A percentile compares a stretch with the other conserved stretches of the same genome.
phyloP scores from a whole-genome alignment of 2,888 invertebrate genomes.

The Amorpha juglandis region DNA sequence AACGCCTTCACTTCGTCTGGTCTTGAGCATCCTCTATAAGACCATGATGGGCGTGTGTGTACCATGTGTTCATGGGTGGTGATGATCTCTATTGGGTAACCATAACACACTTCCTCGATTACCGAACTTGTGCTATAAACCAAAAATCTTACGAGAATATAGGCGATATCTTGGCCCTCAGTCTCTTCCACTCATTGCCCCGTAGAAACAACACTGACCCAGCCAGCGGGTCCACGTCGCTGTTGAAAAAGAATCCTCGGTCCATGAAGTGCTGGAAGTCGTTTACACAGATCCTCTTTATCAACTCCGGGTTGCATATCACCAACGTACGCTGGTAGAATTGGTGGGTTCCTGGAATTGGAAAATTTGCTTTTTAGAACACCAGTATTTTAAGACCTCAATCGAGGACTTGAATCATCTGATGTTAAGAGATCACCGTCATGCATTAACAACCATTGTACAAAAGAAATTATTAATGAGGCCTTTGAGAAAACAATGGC shows the following conservation, averaged over 20 bases:
- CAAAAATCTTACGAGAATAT: slow-evolving; percentile 74
- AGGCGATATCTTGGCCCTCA: slow-evolving; percentile 76
- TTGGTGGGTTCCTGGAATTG: slow-evolving; percentile 73
- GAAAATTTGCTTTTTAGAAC: too few relatives aligned
- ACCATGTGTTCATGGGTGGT: too few relatives aligned
- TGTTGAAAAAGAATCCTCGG: slow-evolving; percentile 77
- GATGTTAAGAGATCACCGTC: too few relatives aligned
- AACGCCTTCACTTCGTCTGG: too few relatives aligned
- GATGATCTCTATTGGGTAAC: too few relatives aligned
- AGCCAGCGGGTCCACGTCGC: slow-evolving; percentile 73
- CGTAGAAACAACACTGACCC: slow-evolving; percentile 74
- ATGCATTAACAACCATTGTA: too few relatives aligned
- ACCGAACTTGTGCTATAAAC: neutral
- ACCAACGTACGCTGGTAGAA: slow-evolving; percentile 78
- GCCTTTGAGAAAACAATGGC: too few relatives aligned
- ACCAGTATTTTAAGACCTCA: too few relatives aligned
- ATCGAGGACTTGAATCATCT: too few relatives aligned
- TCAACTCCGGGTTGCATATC: slow-evolving; percentile 72
- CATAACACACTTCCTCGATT: neutral
- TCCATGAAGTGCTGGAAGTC: slow-evolving; percentile 79
- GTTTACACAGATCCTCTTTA: slow-evolving; percentile 73
- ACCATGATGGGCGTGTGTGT: too few relatives aligned
- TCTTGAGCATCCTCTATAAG: too few relatives aligned
- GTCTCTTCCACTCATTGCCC: slow-evolving; percentile 74
- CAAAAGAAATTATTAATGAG: too few relatives aligned